Evolutionary conservation across 92 coral and sea anemone species (phyloP), one percentile per base, ranked within the genome.

Genomic region (Phymanthus crucifer): DNA sequence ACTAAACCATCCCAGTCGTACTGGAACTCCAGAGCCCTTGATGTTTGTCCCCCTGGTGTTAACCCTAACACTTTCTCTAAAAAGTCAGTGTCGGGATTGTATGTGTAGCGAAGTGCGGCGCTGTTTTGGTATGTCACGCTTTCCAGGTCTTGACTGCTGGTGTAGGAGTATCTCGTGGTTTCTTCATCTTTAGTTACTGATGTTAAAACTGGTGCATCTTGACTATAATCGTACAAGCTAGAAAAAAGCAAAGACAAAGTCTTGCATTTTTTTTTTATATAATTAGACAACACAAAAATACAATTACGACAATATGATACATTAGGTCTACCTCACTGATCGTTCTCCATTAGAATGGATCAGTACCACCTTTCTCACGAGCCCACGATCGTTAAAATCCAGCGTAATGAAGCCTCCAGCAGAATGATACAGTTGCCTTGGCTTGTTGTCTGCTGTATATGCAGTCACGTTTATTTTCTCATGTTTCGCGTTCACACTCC

Each of bases 1-100:
- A 90, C 48, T 70, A 74, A 40, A 2, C 94, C 94, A 80, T 90
- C 73, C 91, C 91, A 90, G 70, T 90, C 89, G 70, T 87, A 84
- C 40, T 74, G 45, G 71, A 84, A 84, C 75, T 69, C 36, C 24
- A 74, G 68, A 66, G 85, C 83, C 64, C 80, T 80, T 66, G 80
- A 64, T 6, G 72, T 65, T 40, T 56, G 82, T 38, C 86, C 85
- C 38, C 80, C 80, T 27, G 71, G 54, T 66, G 76, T 78, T 84
- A 71, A 90, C 68, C 87, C 74, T 58, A 76, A 57, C 18, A 85
- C 72, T 40, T 58, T 71, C 11, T 82, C 85, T 71, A 91, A 82
- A 36, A 91, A 74, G 66, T 83, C 90, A 35, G 56, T 47, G 57
- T 83, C 79, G 37, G 36, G 36, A 79, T 91, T 86, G 89, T 88